Evolutionary conservation across 1,140 invertebrate genomes (phyloP).

Genomic region (Drosophila busckii): DNA sequence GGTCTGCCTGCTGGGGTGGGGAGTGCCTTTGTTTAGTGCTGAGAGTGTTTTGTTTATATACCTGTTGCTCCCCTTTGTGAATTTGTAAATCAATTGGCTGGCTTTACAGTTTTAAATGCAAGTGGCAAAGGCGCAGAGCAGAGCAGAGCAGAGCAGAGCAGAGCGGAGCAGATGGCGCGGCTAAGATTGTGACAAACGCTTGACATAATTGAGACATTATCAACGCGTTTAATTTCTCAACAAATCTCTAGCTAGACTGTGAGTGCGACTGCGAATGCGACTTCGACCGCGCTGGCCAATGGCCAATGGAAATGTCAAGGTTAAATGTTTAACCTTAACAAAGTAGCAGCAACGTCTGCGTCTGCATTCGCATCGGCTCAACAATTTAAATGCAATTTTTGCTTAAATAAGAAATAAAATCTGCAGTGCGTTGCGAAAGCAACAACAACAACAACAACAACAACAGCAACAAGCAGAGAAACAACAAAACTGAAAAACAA

Average conservation of each 20-base stretch:
- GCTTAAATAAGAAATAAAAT: conserved; percentile 77
- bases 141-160: conserved; percentile 8
- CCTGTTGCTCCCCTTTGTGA: conserved; percentile 37
- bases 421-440: conserved; percentile 21
- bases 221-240: conserved; percentile 56
- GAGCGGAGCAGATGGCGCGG: not conserved
- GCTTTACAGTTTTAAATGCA: conserved; percentile 3
- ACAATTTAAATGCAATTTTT: conserved; percentile 78
- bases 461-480: conserved; percentile 9
- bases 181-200: conserved; percentile 44
- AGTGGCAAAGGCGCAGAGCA: too few species aligned
- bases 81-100: conserved; percentile 27
- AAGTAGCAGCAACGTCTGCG: conserved; percentile 29
- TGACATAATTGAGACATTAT: conserved; percentile 77
- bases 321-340: conserved; percentile 61
- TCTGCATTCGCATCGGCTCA: conserved; percentile 15
- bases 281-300: not conserved
- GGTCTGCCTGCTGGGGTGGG: not conserved
- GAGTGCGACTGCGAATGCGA: too few species aligned
- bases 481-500: conserved; percentile 53
- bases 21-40: conserved; percentile 46
- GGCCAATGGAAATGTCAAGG: conserved; percentile 62
- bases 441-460: conserved; percentile 17
- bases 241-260: not conserved
- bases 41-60: conserved; percentile 61